Evolutionary conservation across 2,113 vertebrate species (phyloP).

Genomic region (Corvus moneduloides): DNA sequence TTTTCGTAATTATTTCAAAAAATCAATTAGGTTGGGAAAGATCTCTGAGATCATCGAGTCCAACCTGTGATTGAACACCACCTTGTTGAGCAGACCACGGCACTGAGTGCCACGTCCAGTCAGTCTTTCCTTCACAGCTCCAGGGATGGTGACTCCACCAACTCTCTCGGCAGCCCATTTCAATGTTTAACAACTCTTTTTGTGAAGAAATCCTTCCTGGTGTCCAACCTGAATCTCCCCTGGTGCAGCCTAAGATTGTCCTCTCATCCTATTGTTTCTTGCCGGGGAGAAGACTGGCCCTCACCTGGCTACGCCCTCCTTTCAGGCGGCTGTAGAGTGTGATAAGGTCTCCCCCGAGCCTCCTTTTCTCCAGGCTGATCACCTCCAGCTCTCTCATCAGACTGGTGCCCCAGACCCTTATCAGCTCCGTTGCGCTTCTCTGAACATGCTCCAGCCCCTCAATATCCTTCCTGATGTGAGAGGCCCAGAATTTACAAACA

Average conservation of each 20-base stretch:
- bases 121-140: too few species aligned
- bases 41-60: background rate
- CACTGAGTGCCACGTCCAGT: background rate
- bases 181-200: background rate
- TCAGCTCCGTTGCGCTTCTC: background rate
- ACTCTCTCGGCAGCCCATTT: background rate
- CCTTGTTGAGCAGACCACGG: background rate
- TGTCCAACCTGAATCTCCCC: background rate
- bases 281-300: too few species aligned
- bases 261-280: background rate
- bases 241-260: background rate
- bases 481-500: background rate
- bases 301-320: too few species aligned
- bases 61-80: fast-evolving
- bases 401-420: background rate
- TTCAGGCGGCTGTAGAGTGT: fast-evolving
- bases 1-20: background rate
- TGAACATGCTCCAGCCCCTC: background rate
- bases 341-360: fast-evolving
- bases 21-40: background rate
- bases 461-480: background rate
- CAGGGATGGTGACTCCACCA: background rate
- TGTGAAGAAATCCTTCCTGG: background rate
- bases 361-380: background rate
- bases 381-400: background rate